Percentiles rank a stretch among this genome's conserved stretches.
phyloP scores from a whole-genome alignment of 2,797 vertebrate species.

The Darevskia mixta region DNA sequence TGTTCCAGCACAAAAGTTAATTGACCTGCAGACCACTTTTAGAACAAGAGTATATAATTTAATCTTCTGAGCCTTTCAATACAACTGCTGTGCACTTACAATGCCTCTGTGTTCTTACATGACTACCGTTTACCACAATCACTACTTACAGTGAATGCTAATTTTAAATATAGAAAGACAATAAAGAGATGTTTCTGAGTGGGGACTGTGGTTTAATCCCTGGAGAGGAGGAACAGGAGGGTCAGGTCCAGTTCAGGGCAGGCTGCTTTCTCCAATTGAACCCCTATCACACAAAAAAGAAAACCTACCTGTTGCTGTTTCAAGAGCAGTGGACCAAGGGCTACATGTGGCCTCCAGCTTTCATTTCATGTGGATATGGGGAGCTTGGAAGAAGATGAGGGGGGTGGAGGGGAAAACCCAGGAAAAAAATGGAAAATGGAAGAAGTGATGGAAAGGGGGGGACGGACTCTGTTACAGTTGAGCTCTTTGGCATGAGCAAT shows the following conservation, averaged over 20 bases:
- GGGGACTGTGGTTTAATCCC: neutral
- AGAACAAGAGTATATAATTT: constrained; percentile 42
- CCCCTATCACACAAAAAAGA: too few relatives aligned
- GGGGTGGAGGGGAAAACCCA: neutral
- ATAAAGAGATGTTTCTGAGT: neutral
- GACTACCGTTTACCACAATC: constrained; percentile 24
- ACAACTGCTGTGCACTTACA: constrained; percentile 16
- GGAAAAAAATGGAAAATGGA: neutral
- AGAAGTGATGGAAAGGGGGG: neutral
- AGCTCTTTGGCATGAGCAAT: neutral
- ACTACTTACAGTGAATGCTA: constrained; percentile 17
- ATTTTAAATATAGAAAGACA: constrained; percentile 23
- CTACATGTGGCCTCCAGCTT: neutral
- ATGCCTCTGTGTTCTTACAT: constrained; percentile 23
- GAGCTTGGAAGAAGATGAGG: neutral
- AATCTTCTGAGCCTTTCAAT: constrained; percentile 20
- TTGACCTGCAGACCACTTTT: constrained; percentile 32
- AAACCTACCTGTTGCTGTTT: neutral
- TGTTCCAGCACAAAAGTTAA: constrained; percentile 42
- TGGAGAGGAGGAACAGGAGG: neutral
- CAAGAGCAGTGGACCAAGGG: neutral
- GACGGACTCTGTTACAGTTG: too few relatives aligned
- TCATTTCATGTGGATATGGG: neutral
- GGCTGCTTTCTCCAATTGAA: neutral
- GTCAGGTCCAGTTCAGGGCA: neutral